These are phyloP conservation scores for Brotogeris chrysoptera DNA, from an alignment of 2,797 vertebrate genomes.

Conservation along the genomic window DNA sequence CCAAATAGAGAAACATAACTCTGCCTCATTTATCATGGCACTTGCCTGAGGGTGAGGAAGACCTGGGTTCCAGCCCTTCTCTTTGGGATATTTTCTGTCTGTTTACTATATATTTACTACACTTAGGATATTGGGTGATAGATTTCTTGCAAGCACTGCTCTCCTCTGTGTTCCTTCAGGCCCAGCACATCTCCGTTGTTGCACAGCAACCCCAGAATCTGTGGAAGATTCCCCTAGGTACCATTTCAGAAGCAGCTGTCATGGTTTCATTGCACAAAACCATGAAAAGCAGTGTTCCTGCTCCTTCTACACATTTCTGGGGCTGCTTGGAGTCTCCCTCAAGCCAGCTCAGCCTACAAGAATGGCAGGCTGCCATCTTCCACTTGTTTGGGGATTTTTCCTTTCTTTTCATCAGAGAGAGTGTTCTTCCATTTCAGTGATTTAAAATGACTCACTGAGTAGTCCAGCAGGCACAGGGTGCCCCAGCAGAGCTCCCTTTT, in stretches of 20 bases:
- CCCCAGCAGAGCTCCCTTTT: neutral
- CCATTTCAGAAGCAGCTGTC: neutral
- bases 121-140: neutral
- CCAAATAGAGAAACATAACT: neutral
- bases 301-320: neutral
- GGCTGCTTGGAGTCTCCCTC: neutral
- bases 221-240: neutral
- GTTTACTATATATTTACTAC: neutral
- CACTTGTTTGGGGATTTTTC: neutral
- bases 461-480: neutral
- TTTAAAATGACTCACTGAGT: neutral
- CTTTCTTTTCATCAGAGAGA: neutral
- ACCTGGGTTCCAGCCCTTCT: neutral
- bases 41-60: neutral
- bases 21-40: neutral
- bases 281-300: neutral
- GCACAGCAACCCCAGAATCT: rapidly evolving
- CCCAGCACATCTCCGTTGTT: neutral
- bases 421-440: neutral
- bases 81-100: neutral
- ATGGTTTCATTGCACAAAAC: neutral
- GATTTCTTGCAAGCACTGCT: neutral
- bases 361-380: neutral
- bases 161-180: neutral
- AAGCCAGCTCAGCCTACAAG: neutral